Evolutionary conservation across 2,797 vertebrate genomes (phyloP).

Genomic region (Lateolabrax maculatus): DNA sequence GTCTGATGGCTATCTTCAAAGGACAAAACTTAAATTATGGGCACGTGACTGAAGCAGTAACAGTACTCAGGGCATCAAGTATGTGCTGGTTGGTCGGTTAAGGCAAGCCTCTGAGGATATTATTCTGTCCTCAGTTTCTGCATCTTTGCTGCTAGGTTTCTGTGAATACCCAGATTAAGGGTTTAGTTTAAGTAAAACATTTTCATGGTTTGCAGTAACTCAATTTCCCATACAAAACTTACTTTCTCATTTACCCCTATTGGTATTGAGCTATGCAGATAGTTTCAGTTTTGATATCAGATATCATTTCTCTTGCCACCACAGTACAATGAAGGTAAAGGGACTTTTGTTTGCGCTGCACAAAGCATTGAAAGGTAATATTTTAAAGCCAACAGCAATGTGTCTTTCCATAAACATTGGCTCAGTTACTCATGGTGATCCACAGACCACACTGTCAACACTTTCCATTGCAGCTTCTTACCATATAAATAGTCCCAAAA

Average conservation of each 20-base stretch:
- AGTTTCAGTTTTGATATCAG: neutral
- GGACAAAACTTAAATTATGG: conserved; percentile 24
- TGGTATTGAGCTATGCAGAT: neutral
- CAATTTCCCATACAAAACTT: rapidly evolving
- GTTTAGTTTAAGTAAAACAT: conserved; percentile 10
- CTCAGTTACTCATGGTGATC: neutral
- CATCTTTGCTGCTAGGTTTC: neutral
- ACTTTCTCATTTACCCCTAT: neutral
- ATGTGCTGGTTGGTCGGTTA: neutral
- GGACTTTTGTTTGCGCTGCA: neutral
- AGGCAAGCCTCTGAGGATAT: neutral
- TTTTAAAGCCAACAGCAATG: neutral
- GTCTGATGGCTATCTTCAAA: conserved; percentile 42
- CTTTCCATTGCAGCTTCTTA: neutral
- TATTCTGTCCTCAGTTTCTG: conserved; percentile 1
- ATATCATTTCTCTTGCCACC: neutral
- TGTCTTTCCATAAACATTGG: neutral
- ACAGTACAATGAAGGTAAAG: neutral
- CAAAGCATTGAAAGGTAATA: neutral
- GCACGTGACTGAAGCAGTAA: conserved; percentile 10
- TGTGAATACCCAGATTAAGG: neutral
- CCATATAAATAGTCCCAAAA: neutral
- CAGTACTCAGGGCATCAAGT: neutral
- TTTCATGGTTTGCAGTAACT: neutral
- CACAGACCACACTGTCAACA: neutral